Base-by-base conservation (phyloP, 2,113 vertebrate species). In the Astur gentilis region DNA sequence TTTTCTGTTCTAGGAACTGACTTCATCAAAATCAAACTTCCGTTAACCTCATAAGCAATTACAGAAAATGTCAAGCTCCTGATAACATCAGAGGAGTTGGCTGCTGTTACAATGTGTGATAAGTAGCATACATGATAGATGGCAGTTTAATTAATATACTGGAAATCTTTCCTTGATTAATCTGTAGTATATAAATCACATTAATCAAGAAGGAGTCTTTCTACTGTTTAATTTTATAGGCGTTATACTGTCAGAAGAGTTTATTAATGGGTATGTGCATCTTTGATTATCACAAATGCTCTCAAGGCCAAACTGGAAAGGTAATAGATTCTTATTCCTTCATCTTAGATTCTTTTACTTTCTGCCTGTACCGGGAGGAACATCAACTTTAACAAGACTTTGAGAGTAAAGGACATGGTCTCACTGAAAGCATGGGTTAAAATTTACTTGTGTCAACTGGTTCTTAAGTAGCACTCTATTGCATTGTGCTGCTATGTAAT, bases 91-190 rank as follows among this genome's bases (percentile, higher is more conserved):
- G 65, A 36, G 32, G 58, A 95, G 26, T 80, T 87, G 67, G 42
- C 67, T 92, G 75, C 58, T 88, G 31, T 92, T 95, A 92, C 50
- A 81, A 78, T 78, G 60, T 83, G 36, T 58, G 85, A 66, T 81
- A 94, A 92, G 79, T 83, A 90, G 49, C 34, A 81, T 84, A 61
- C 47, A 67, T 65, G 86, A 67, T 89, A 93, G 69, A 87, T 92
- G n/a, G 38, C 38, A 70, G 90, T 93, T 83, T 92, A 92, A 92
- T 95, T 96, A 93, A 94, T 83, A 89, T 71, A 89, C 47, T 92
- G 55, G 69, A 83, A 89, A 73, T 78, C 57, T 94, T 81, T 81
- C 25, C 79, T 89, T 96, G 90, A 97, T 95, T 97, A 97, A 88
- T 93, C 60, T 78, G 23, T 75, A n/a, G 29, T 87, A 73, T 78